Evolutionary conservation across 2,888 invertebrate genomes (phyloP).

Genomic region (Notodonta ziczac): DNA sequence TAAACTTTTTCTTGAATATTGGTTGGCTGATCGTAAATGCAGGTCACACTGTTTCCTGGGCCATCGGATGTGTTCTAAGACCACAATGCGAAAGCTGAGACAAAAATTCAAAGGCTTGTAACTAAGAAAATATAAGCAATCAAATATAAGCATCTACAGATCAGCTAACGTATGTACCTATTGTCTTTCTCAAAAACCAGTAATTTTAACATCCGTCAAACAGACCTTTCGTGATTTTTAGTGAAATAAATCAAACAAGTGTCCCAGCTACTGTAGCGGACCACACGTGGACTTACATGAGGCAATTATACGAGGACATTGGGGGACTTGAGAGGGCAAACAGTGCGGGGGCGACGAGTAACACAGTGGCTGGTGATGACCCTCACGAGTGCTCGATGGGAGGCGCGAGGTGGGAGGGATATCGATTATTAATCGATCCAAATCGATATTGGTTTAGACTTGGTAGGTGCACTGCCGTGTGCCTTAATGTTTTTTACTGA

Average conservation of each 20-base stretch:
- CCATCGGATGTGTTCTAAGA: no score
- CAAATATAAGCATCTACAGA: no score
- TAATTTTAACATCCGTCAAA: background rate
- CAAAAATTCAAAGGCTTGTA: no score
- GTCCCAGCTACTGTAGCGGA: slow-evolving; percentile 52
- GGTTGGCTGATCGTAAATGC: no score
- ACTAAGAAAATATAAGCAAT: no score
- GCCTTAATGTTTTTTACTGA: no score
- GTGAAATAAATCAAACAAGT: slow-evolving; percentile 31
- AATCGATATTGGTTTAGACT: background rate
- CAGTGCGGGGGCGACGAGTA: slow-evolving; percentile 63
- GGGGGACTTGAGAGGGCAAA: slow-evolving; percentile 63
- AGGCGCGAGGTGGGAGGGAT: slow-evolving; percentile 45
- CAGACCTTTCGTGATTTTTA: background rate
- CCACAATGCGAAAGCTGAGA: no score
- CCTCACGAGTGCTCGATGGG: slow-evolving; percentile 49
- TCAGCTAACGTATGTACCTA: no score
- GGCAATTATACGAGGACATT: slow-evolving; percentile 74
- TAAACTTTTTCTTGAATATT: no score
- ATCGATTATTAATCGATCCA: background rate
- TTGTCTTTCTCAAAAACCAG: no score
- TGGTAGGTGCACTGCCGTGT: no score
- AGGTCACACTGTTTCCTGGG: no score
- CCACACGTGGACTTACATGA: slow-evolving; percentile 51
- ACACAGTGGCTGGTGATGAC: slow-evolving; percentile 58